Conservation (phyloP, 2,113 vertebrate genomes). For the Plectropomus leopardus region DNA sequence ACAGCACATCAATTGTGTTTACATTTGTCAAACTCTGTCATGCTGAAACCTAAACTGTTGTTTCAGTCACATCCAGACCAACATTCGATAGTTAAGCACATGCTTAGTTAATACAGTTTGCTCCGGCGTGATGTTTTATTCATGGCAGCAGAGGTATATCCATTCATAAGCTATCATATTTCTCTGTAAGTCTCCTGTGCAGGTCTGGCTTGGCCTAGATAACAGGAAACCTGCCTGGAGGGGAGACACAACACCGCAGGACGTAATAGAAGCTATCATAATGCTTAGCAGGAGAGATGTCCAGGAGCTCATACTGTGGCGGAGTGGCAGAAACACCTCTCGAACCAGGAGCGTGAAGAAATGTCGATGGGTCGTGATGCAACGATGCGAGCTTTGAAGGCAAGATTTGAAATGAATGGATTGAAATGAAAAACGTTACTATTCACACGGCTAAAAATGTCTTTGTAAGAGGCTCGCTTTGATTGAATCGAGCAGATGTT, state of each 20-base stretch:
- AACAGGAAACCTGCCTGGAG: conserved; percentile 78
- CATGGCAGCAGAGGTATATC: conserved; percentile 69
- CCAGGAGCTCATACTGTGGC: conserved; percentile 60
- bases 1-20: conserved; percentile 1
- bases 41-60: background rate
- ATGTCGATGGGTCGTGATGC: conserved; percentile 13
- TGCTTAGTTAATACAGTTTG: conserved; percentile 48
- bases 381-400: conserved; percentile 4
- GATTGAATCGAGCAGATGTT: conserved; percentile 3
- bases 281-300: conserved; percentile 76
- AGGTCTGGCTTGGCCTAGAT: conserved; percentile 79
- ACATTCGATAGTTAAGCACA: conserved; percentile 25
- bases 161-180: conserved; percentile 76
- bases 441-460: background rate
- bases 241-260: conserved; percentile 78
- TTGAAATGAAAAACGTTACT: too few relatives aligned
- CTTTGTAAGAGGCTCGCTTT: background rate
- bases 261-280: conserved; percentile 80
- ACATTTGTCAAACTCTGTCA: conserved; percentile 7
- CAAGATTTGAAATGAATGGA: background rate
- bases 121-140: conserved; percentile 79
- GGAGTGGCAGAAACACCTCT: conserved; percentile 65
- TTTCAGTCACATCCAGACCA: background rate
- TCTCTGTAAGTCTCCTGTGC: conserved; percentile 69
- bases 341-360: conserved; percentile 8